phyloP scores from a whole-genome alignment of 2,113 vertebrate genomes.

The Helogale parvula region DNA sequence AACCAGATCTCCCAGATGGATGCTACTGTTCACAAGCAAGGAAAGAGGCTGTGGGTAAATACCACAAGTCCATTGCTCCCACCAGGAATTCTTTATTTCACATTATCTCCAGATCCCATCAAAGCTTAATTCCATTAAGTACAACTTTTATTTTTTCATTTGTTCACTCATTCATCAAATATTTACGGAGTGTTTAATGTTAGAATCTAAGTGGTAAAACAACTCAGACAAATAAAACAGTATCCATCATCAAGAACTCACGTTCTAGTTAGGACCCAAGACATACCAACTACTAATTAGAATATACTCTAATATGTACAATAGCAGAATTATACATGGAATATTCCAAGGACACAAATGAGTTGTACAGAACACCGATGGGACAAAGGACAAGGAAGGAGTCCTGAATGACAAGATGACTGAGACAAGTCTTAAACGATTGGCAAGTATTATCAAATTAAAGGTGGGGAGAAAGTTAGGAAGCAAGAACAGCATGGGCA shows the following conservation, averaged over 20 bases:
- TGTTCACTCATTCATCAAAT: neutral
- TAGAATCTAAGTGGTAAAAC: neutral
- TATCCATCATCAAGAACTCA: neutral
- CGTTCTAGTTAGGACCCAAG: neutral
- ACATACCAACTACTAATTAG: neutral
- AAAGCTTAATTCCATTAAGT: neutral
- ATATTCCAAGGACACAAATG: neutral
- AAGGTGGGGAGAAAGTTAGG: neutral
- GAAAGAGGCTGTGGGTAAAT: neutral
- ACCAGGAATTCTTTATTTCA: neutral
- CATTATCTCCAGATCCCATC: neutral
- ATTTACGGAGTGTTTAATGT: neutral
- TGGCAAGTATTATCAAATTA: neutral
- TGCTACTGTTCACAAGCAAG: neutral
- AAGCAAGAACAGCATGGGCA: neutral
- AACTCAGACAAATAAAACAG: neutral
- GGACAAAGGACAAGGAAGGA: neutral
- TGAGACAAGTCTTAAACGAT: neutral
- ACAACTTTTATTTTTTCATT: neutral
- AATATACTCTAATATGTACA: neutral
- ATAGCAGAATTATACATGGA: neutral
- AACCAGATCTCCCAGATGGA: neutral
- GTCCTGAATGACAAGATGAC: neutral
- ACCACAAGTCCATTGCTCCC: neutral
- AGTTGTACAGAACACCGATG: neutral